Conservation (phyloP, 1,140 invertebrate species). For the Neoseiulus cucumeris region DNA sequence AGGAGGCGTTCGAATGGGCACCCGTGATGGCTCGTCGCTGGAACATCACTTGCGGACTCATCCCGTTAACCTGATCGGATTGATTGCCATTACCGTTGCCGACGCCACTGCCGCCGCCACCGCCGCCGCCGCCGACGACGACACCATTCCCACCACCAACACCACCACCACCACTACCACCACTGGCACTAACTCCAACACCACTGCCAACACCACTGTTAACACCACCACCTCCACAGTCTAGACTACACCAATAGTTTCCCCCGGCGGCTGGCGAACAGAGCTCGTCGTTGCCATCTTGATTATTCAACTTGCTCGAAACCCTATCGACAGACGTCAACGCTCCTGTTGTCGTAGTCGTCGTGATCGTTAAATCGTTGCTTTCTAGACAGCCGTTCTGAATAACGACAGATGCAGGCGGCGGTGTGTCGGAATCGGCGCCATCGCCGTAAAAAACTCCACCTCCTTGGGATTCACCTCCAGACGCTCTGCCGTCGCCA, state of each 20-base stretch:
- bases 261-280: background rate
- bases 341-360: too few relatives aligned
- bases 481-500: background rate
- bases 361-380: too few relatives aligned
- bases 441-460: too few relatives aligned
- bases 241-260: constrained; percentile 6
- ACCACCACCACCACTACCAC: background rate
- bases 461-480: too few relatives aligned
- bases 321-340: too few relatives aligned
- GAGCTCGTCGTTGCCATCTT: background rate
- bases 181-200: background rate
- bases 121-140: background rate
- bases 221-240: background rate
- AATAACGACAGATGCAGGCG: too few relatives aligned
- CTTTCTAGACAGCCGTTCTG: too few relatives aligned
- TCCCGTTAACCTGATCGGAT: background rate
- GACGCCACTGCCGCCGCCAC: background rate
- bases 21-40: constrained; percentile 6
- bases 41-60: background rate
- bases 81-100: too few relatives aligned
- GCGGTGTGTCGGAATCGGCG: too few relatives aligned
- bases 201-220: background rate
- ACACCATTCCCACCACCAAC: background rate
- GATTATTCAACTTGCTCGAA: too few relatives aligned
- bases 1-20: background rate